A percentile compares a stretch with the other conserved stretches of the same genome.
Conservation (phyloP, 2,888 invertebrate species). For the Lamellibrachia satsuma region DNA sequence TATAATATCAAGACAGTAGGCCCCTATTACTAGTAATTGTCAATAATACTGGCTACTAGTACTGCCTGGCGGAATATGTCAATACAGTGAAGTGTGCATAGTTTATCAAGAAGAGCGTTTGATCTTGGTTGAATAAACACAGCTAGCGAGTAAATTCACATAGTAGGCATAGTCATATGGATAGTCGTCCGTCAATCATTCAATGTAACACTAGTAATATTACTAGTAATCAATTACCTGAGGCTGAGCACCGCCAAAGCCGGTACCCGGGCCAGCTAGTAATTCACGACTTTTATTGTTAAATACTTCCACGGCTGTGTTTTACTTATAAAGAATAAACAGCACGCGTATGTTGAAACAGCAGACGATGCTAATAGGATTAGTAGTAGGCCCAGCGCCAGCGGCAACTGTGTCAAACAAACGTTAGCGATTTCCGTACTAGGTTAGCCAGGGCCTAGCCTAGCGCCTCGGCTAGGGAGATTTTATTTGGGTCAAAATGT, state of each 20-base stretch:
- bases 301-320: neutral
- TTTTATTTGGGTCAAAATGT: slow-evolving; percentile 7
- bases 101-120: too few species aligned
- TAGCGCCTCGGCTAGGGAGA: neutral
- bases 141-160: too few species aligned
- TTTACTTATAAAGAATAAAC: neutral
- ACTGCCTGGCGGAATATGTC: too few species aligned
- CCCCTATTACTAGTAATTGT: too few species aligned
- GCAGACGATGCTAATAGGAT: neutral
- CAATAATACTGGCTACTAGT: too few species aligned
- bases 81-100: too few species aligned
- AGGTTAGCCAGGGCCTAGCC: neutral
- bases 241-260: neutral
- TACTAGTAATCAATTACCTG: too few species aligned
- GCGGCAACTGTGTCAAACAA: neutral
- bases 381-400: neutral
- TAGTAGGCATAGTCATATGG: too few species aligned
- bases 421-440: slow-evolving; percentile 6
- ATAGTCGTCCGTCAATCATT: too few species aligned
- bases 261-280: neutral
- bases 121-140: too few species aligned
- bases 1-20: too few species aligned
- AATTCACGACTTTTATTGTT: neutral
- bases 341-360: neutral
- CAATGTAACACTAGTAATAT: too few species aligned